These are phyloP conservation scores for Ephestia elutella DNA, from an alignment of 1,140 invertebrate genomes.

Conservation along the genomic window DNA sequence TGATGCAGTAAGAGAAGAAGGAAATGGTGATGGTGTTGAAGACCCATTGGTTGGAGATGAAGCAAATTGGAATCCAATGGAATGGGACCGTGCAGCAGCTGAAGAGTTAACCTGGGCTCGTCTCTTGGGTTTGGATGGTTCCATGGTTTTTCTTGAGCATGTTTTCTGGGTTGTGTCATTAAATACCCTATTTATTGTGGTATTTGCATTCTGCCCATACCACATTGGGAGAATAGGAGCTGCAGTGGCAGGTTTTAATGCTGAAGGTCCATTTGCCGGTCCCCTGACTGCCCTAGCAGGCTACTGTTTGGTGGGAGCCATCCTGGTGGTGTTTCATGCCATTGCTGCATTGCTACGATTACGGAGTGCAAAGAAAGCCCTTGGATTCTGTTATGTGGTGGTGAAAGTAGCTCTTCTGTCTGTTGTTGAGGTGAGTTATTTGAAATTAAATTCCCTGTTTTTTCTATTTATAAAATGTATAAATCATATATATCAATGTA, in stretches of 20 bases:
- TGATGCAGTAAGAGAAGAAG: constrained; percentile 50
- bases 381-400: constrained; percentile 97
- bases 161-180: constrained; percentile 99
- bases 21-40: constrained; percentile 63
- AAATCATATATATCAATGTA: too few species aligned
- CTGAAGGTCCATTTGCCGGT: constrained; percentile 92
- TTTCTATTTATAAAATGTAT: not conserved
- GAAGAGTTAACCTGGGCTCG: constrained; percentile 99
- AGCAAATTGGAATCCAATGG: constrained; percentile 98
- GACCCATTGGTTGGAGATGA: constrained; percentile 83
- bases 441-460: constrained; percentile 9
- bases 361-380: constrained; percentile 85
- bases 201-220: constrained; percentile 96
- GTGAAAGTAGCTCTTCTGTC: constrained; percentile 83
- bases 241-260: constrained; percentile 82
- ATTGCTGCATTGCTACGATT: constrained; percentile 84
- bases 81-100: constrained; percentile 97
- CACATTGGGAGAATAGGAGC: constrained; percentile 94
- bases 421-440: constrained; percentile 58
- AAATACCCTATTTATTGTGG: constrained; percentile 96
- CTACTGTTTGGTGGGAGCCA: constrained; percentile 92
- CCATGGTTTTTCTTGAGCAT: constrained; percentile 97
- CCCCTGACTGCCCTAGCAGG: constrained; percentile 94
- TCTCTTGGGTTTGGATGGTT: constrained; percentile 96
- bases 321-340: constrained; percentile 88